phyloP scores from a whole-genome alignment of 2,888 invertebrate species.

The Andricus quercusramuli region DNA sequence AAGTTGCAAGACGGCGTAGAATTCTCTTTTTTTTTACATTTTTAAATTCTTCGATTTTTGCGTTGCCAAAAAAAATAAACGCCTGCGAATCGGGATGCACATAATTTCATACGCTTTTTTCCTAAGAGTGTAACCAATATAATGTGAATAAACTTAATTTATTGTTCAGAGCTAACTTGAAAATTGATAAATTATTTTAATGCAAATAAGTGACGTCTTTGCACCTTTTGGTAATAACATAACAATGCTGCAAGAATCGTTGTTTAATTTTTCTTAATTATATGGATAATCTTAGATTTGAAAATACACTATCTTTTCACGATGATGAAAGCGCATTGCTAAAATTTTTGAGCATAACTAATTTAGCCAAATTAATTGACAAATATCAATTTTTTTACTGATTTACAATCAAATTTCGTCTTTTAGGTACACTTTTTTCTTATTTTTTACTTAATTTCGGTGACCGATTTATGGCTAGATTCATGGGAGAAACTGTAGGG shows the following conservation, averaged over 20 bases:
- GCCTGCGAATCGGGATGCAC: not conserved
- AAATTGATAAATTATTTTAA: not conserved
- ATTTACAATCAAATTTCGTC: not conserved
- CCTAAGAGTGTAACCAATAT: not conserved
- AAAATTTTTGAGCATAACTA: not conserved
- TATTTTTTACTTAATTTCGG: not conserved
- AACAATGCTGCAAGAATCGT: conserved; percentile 23
- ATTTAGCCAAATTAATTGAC: not conserved
- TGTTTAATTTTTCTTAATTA: conserved; percentile 23
- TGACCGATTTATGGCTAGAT: not conserved
- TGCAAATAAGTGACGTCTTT: conserved; percentile 1
- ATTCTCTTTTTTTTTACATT: conserved; percentile 2
- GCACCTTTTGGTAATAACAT: not conserved
- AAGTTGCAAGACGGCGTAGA: conserved; percentile 10
- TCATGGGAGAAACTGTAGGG: not conserved
- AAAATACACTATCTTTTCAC: not conserved
- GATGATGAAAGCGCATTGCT: not conserved
- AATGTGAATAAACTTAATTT: not conserved
- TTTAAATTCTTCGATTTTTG: not conserved
- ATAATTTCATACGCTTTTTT: not conserved
- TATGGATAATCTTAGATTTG: not conserved
- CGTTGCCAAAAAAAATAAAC: not conserved
- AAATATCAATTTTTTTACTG: not conserved
- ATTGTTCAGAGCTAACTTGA: not conserved
- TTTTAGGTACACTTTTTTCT: not conserved